phyloP scores from a whole-genome alignment of 2,797 vertebrate genomes.

The Echeneis naucrates region DNA sequence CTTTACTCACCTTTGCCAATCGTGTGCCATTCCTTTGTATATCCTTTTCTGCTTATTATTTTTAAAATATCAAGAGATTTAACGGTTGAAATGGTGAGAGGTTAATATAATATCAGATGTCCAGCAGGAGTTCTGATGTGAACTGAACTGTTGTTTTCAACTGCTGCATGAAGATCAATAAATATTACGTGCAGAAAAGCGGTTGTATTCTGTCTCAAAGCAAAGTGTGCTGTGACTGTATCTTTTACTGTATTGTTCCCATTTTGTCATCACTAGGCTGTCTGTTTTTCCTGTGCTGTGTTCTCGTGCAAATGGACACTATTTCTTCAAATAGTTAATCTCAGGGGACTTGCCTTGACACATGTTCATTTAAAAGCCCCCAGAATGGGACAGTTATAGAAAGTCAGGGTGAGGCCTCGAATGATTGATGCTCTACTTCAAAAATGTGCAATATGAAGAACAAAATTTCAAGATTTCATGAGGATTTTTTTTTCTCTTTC shows the following conservation, averaged over 20 bases:
- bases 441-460: constrained; percentile 52
- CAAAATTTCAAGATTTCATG: constrained; percentile 60
- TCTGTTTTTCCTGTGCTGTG: constrained; percentile 3
- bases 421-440: constrained; percentile 50
- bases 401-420: constrained; percentile 43
- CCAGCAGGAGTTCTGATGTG: constrained; percentile 9
- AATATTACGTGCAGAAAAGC: constrained; percentile 9
- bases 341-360: constrained; percentile 25
- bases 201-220: constrained; percentile 2
- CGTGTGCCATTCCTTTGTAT: not conserved
- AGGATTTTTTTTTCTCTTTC: constrained; percentile 53
- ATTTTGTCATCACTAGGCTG: constrained; percentile 9
- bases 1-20: constrained; percentile 18
- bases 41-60: constrained; percentile 4
- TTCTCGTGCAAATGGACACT: constrained; percentile 28
- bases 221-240: constrained; percentile 1
- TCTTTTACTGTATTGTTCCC: constrained; percentile 2
- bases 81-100: not conserved
- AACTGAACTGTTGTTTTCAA: constrained; percentile 21
- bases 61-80: constrained; percentile 11
- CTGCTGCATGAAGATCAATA: constrained; percentile 31
- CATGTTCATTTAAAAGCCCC: constrained; percentile 45
- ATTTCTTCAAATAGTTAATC: constrained; percentile 24
- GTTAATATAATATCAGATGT: constrained; percentile 26
- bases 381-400: constrained; percentile 31